Percentiles rank a stretch among this genome's conserved stretches.
Evolutionary conservation across 2,797 vertebrate species (phyloP).

Genomic region (Syndactyla subalaris): DNA sequence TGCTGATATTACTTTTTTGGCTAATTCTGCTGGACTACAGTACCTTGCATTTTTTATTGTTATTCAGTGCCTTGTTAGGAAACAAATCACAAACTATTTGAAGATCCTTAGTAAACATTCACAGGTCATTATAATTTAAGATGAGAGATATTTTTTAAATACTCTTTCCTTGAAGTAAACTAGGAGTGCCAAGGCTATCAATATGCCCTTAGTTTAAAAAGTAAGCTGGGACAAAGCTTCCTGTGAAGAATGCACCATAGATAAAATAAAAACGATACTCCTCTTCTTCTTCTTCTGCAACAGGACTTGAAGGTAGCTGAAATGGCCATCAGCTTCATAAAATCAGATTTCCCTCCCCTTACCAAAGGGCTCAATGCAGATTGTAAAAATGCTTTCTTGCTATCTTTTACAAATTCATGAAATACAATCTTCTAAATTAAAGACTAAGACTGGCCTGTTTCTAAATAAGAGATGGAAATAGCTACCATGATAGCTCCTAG

Average conservation of each 20-base stretch:
- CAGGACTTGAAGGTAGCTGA: background rate
- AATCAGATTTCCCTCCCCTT: background rate
- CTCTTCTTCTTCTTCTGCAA: background rate
- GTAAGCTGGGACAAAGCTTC: background rate
- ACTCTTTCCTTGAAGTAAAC: slow-evolving; percentile 19
- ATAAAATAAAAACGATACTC: background rate
- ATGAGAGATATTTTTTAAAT: slow-evolving; percentile 48
- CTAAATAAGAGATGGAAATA: slow-evolving; percentile 47
- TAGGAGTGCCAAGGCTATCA: background rate
- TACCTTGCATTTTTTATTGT: slow-evolving; percentile 41
- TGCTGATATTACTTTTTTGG: slow-evolving; percentile 70
- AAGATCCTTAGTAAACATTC: slow-evolving; percentile 43
- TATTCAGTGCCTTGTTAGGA: slow-evolving; percentile 42
- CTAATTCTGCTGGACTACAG: slow-evolving; percentile 58
- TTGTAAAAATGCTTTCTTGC: slow-evolving; percentile 42
- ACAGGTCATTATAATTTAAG: slow-evolving; percentile 52
- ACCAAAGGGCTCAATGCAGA: slow-evolving; percentile 54
- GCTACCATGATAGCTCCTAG: background rate
- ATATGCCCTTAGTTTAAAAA: slow-evolving; percentile 8
- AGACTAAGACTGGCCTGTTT: slow-evolving; percentile 36
- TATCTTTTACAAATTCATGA: slow-evolving; percentile 38
- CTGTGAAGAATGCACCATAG: background rate
- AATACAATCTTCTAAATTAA: slow-evolving; percentile 20
- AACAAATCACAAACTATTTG: slow-evolving; percentile 60
- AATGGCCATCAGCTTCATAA: slow-evolving; percentile 11